These are phyloP conservation scores for Parnassius mnemosyne DNA, from an alignment of 2,888 invertebrate species.

Conservation along the genomic window DNA sequence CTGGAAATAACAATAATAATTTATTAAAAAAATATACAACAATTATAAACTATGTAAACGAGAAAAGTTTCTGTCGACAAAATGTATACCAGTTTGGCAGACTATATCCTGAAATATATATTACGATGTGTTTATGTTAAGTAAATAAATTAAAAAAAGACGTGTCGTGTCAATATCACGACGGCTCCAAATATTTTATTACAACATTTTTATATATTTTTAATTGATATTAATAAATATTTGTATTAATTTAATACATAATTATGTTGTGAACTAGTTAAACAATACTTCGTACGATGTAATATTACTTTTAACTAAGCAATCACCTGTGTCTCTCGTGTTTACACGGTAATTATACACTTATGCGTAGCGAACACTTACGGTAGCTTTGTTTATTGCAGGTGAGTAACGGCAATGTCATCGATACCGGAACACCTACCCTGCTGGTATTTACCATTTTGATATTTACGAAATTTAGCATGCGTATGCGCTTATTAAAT, in stretches of 20 bases:
- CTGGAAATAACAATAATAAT: too few relatives aligned
- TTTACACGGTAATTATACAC: neutral
- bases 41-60: too few relatives aligned
- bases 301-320: neutral
- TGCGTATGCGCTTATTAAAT: slow-evolving; percentile 30
- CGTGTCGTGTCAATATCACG: neutral
- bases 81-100: too few relatives aligned
- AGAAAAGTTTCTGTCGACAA: too few relatives aligned
- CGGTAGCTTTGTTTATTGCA: slow-evolving; percentile 54
- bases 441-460: slow-evolving; percentile 72
- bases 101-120: too few relatives aligned
- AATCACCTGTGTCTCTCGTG: neutral
- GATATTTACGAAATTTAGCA: slow-evolving; percentile 42
- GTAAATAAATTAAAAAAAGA: neutral
- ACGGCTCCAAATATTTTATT: neutral
- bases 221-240: neutral
- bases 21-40: too few relatives aligned
- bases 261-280: too few relatives aligned
- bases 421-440: slow-evolving; percentile 78
- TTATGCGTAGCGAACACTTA: slow-evolving; percentile 10
- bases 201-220: neutral
- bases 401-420: slow-evolving; percentile 81
- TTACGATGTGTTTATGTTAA: too few relatives aligned
- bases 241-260: too few relatives aligned
- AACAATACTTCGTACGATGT: neutral